Evolutionary conservation across 2,113 vertebrate genomes (phyloP).

Genomic region (Tupaia chinensis): DNA sequence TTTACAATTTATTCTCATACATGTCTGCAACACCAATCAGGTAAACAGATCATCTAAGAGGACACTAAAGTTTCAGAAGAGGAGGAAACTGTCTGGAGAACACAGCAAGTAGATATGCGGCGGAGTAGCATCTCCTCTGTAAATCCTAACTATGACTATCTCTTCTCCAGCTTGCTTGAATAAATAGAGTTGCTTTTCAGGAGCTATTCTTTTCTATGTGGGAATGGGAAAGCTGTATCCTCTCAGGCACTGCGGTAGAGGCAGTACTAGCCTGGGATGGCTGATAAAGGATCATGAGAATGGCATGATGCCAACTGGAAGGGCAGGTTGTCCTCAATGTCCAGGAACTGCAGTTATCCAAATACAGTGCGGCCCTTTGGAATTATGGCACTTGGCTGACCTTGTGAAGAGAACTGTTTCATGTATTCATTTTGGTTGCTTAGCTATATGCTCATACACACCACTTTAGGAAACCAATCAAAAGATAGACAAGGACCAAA

Average conservation of each 20-base stretch:
- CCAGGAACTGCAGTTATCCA: slow-evolving; percentile 20
- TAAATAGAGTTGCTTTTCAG: not conserved
- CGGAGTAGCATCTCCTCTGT: not conserved
- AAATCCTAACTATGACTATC: not conserved
- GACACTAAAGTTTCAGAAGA: not conserved
- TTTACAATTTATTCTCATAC: not conserved
- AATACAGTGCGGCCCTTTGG: not conserved
- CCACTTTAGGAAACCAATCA: not conserved
- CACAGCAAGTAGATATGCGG: not conserved
- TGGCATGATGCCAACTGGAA: not conserved
- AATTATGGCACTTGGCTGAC: slow-evolving; percentile 1
- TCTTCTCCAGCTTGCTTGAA: not conserved
- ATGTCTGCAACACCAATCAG: not conserved
- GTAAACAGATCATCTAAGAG: not conserved
- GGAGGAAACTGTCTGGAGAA: not conserved
- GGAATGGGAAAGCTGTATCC: not conserved
- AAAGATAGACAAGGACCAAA: slow-evolving; percentile 5
- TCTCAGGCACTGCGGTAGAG: not conserved
- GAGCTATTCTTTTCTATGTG: not conserved
- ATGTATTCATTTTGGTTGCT: slow-evolving; percentile 47
- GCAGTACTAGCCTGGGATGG: not conserved
- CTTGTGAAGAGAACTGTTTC: slow-evolving; percentile 43
- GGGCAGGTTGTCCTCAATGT: not conserved
- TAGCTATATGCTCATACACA: slow-evolving; percentile 23
- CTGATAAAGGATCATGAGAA: not conserved